A percentile compares a stretch with the other conserved stretches of the same genome.
phyloP scores from a whole-genome alignment of 37 sponge, comb jelly and placozoan genomes.

The Spongilla lacustris region DNA sequence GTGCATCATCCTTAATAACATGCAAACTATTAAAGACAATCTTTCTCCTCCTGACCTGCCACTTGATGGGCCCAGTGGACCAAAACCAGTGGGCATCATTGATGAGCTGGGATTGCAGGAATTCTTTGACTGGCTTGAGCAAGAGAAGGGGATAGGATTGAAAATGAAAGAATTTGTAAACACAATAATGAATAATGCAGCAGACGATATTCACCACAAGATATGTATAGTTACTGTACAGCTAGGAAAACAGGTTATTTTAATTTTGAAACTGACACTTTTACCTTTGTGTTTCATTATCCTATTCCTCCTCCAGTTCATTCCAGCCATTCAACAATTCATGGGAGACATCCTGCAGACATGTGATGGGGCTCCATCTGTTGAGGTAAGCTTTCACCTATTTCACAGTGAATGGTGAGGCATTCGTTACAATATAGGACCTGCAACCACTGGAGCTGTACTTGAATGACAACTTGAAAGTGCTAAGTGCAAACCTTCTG shows the following conservation, averaged over 20 bases:
- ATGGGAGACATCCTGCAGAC: background rate
- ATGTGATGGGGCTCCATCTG: background rate
- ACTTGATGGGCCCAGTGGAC: background rate
- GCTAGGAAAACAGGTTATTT: background rate
- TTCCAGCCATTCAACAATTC: background rate
- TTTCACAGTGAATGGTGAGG: background rate
- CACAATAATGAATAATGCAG: background rate
- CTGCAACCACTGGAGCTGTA: background rate
- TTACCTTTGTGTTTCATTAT: background rate
- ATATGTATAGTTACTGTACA: background rate
- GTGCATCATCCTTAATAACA: conserved; percentile 54
- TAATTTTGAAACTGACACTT: background rate
- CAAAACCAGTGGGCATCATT: background rate
- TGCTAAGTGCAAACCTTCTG: background rate
- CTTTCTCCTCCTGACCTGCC: background rate
- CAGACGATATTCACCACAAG: background rate
- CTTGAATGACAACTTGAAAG: background rate
- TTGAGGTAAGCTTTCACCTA: background rate
- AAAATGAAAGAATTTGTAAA: background rate
- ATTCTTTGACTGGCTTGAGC: conserved; percentile 7
- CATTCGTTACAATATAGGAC: background rate
- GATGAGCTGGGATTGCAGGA: conserved; percentile 25
- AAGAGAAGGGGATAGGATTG: background rate
- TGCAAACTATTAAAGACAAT: conserved; percentile 18
- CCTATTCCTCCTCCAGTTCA: background rate